Conservation (phyloP, 30 jellyfish, hydroid and myxozoan genomes). For the Aurelia aurita complex sp. Pacific region DNA sequence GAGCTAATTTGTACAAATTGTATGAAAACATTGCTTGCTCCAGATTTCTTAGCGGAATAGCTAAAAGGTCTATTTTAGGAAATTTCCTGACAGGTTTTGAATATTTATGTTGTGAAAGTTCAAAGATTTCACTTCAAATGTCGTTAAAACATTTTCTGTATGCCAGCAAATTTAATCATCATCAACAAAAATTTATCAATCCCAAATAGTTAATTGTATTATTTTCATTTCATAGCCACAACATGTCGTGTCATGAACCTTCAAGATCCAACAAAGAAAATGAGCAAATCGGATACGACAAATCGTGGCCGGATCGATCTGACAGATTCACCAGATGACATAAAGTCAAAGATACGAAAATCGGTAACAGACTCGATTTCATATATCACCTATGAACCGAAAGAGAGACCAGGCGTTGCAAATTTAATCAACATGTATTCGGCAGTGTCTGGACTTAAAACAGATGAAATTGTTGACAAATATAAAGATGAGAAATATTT, state of each 20-base stretch:
- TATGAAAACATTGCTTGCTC: too few relatives aligned
- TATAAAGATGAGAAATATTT: conserved; percentile 44
- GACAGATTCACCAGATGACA: conserved; percentile 65
- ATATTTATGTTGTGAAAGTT: too few relatives aligned
- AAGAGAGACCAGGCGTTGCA: conserved; percentile 80
- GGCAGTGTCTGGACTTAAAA: conserved; percentile 34
- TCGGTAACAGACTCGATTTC: conserved; percentile 90
- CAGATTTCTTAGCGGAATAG: too few relatives aligned
- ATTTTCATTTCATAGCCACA: conserved; percentile 8
- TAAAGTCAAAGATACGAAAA: conserved; percentile 59
- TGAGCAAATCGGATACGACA: conserved; percentile 88
- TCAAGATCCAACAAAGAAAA: conserved; percentile 77
- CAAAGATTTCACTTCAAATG: too few relatives aligned
- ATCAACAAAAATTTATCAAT: too few relatives aligned
- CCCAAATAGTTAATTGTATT: neutral
- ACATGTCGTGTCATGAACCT: conserved; percentile 75
- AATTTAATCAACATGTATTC: conserved; percentile 63
- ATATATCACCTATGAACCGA: conserved; percentile 54
- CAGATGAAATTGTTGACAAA: conserved; percentile 26
- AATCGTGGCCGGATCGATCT: conserved; percentile 75
- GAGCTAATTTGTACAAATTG: too few relatives aligned
- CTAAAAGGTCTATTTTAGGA: too few relatives aligned
- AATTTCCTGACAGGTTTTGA: too few relatives aligned
- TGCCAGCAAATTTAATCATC: too few relatives aligned
- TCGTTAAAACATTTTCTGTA: too few relatives aligned